Evolutionary conservation across 2,888 invertebrate genomes (phyloP), one percentile per base, ranked within the genome.

Genomic region (Seira ritae): DNA sequence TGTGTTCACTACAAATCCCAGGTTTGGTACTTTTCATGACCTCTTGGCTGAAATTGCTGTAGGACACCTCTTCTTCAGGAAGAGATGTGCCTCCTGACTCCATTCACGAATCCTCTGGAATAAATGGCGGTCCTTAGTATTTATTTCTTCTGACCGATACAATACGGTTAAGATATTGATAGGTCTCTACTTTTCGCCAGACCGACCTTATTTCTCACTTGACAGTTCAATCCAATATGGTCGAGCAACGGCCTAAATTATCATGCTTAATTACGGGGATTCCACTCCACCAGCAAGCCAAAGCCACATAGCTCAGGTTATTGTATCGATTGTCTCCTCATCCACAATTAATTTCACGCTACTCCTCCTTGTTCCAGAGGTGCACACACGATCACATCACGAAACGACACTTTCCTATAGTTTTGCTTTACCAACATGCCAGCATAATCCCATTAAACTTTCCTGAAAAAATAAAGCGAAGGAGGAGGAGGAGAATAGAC

Each of bases 11-110:
- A 67, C 67, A 24, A 50, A 20, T 17, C n/a, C n/a, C n/a, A n/a
- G n/a, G n/a, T n/a, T n/a, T 31, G 3, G 31, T 12, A n/a, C 37
- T 73, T 80, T 68, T 80, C 80, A 80, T 80, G 80, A 80, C 80
- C 80, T 80, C 42, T 8, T 2, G 15, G 17, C 50, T 65, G 65
- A 37, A n/a, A 37, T 23, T 74, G 23, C 42, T 74, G 23, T 22
- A 60, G 62, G 46, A 62, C 65, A 70, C 70, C 37, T 60, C 69
- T 67, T 79, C 79, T 72, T 67, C 67, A 42, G 20, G 72, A 72
- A 79, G 72, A 72, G 70, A 78, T 72, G 67, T 17, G 17, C 31
- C 31, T 75, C 69, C 66, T 24, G 24, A 37, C 72, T 79, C 72
- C 79, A 79, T 72, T 67, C 79, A 79, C 22, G 20, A 70, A 24